Conservation (phyloP, 2,113 vertebrate species). For the Peucedramus taeniatus region DNA sequence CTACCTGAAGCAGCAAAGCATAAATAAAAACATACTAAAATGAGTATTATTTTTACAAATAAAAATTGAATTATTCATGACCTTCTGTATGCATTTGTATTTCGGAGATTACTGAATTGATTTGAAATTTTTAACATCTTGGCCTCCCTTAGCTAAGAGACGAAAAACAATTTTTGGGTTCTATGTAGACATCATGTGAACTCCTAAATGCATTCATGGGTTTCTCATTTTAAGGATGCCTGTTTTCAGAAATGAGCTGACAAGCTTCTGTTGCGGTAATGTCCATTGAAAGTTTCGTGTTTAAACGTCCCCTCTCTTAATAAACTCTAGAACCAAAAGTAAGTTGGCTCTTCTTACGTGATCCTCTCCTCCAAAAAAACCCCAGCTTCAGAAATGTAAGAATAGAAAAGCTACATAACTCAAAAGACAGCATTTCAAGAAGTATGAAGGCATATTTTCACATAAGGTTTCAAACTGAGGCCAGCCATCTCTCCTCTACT, state of each 20-base stretch:
- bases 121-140: neutral
- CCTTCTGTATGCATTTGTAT: neutral
- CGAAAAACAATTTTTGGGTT: neutral
- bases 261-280: neutral
- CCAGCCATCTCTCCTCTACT: neutral
- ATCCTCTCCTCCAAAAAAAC: neutral
- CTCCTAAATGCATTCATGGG: neutral
- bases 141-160: neutral
- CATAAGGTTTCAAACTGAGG: neutral
- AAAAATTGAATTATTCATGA: neutral
- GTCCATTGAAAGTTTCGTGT: neutral
- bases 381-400: neutral
- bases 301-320: neutral
- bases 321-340: neutral
- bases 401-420: neutral
- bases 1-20: neutral
- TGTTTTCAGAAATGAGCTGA: neutral
- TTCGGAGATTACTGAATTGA: neutral
- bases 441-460: neutral
- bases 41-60: neutral
- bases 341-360: neutral
- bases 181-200: neutral
- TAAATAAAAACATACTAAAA: neutral
- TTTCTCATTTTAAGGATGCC: neutral
- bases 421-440: neutral